Evolutionary conservation across 2,113 vertebrate species (phyloP).

Genomic region (Perca schrenkii): DNA sequence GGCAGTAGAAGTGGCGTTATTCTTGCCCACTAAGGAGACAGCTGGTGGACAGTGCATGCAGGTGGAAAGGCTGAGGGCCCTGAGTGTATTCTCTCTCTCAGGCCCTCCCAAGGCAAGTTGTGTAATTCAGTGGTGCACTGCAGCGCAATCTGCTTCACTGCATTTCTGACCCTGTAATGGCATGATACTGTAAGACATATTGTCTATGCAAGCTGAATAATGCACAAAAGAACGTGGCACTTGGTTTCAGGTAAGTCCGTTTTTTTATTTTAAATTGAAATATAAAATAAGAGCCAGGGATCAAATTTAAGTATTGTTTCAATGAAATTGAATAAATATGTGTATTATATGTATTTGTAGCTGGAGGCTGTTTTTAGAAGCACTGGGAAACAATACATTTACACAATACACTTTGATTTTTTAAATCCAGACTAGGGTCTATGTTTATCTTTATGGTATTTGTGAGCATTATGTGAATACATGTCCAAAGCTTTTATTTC

Average conservation of each 20-base stretch:
- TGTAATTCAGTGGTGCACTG: conserved; percentile 50
- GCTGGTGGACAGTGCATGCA: conserved; percentile 30
- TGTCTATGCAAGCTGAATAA: not conserved
- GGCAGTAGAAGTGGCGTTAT: conserved; percentile 49
- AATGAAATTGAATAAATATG: not conserved
- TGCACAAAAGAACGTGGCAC: not conserved
- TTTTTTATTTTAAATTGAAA: not conserved
- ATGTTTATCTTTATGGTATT: conserved; percentile 11
- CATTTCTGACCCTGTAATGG: conserved; percentile 34
- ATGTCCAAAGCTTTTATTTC: conserved; percentile 17
- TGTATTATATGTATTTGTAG: not conserved
- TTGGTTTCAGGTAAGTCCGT: not conserved
- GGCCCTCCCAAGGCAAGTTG: conserved; percentile 29
- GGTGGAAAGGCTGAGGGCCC: conserved; percentile 37
- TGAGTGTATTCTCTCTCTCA: conserved; percentile 32
- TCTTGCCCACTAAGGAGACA: conserved; percentile 55
- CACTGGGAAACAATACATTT: not conserved
- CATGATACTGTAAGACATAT: conserved; percentile 1
- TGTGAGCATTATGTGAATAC: conserved; percentile 1
- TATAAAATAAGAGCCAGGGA: not conserved
- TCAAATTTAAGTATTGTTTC: not conserved
- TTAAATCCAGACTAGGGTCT: not conserved
- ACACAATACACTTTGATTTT: conserved; percentile 12
- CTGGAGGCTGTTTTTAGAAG: not conserved
- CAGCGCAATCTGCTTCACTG: conserved; percentile 48